Base-by-base conservation (phyloP, 2,797 vertebrate genomes). In the Lacerta viridis region DNA sequence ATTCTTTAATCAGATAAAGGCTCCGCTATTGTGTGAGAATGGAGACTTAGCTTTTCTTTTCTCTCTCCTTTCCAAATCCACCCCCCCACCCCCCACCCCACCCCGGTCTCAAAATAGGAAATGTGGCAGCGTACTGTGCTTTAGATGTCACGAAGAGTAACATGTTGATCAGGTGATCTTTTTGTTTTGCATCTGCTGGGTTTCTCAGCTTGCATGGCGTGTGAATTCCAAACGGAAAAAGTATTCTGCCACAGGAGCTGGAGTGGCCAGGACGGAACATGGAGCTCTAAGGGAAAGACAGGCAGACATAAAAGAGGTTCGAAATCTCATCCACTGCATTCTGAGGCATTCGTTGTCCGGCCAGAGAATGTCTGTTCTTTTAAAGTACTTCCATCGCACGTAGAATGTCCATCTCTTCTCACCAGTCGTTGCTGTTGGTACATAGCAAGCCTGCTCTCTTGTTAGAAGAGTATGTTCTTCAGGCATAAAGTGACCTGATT, bases 1-100 rank as follows among this genome's bases (percentile, higher is more conserved):
- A 80, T 85, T 89, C 41, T 66, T 89, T 50, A 80, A 89, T 85
- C 69, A 81, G 88, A 81, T 89, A 89, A 80, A 80, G 77, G 39
- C 55, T 69, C 50, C 4, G 72, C n/a, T 66, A 66, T 85, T 75
- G 64, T 89, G 25, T 75, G 71, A 81, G 83, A 85, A 75, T 39
- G 18, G 29, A 66, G 55, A 74, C 61, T 84, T 71, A 80, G 20
- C 36, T 20, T 27, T 46, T 71, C 33, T 25, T 5, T 36, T 7
- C 17, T 39, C 39, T 68, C 50, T 15, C 50, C 50, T 55, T 13
- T 15, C 50, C 50, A 15, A 33, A 33, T 33, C 33, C 3, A 2
- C 46, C 46, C 46, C 50, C 50, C 33, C 3, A 2, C 46, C 46
- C 46, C 50, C 50, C 39, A 41, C 39, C 39, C 39, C 39, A 41